Percentiles rank a stretch among this genome's conserved stretches.
Conservation (phyloP, 2,113 vertebrate genomes). For the Nematolebias whitei region DNA sequence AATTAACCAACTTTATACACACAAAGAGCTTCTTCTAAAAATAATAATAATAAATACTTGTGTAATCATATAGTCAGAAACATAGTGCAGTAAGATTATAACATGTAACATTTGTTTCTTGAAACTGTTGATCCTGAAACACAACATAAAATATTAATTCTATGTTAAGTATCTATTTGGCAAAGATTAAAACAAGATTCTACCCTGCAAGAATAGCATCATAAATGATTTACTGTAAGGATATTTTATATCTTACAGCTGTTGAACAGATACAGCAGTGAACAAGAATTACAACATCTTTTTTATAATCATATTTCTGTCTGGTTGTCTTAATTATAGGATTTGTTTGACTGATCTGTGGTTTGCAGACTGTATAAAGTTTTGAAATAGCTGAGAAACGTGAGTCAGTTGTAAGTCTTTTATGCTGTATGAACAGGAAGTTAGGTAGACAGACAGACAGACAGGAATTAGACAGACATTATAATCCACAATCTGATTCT, state of each 20-base stretch:
- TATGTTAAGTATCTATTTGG: not conserved
- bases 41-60: no score
- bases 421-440: not conserved
- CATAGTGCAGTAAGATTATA: not conserved
- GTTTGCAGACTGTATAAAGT: not conserved
- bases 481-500: not conserved
- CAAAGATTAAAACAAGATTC: not conserved
- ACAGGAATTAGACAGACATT: not conserved
- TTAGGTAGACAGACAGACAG: not conserved
- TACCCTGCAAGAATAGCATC: no score
- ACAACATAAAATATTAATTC: not conserved
- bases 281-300: no score
- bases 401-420: not conserved
- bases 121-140: no score
- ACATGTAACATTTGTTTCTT: not conserved
- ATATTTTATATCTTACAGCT: no score
- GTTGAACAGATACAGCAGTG: no score
- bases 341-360: not conserved
- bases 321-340: no score
- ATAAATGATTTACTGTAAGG: no score
- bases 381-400: not conserved
- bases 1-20: not conserved
- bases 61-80: no score
- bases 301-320: no score
- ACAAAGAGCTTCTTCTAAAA: no score